Evolutionary conservation across 2,113 vertebrate species (phyloP).

Genomic region (Bufo bufo): DNA sequence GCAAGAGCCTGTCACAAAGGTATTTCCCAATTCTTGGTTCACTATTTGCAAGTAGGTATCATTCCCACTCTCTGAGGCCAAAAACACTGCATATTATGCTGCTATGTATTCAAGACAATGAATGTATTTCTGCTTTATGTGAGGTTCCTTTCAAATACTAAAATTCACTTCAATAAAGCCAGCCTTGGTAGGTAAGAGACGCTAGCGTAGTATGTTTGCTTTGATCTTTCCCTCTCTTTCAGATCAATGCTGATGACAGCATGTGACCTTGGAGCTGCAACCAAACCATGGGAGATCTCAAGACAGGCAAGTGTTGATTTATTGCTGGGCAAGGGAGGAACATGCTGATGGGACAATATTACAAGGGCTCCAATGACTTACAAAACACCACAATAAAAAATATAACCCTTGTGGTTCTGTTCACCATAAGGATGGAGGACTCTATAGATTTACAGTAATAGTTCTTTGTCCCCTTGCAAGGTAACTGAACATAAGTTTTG

Average conservation of each 20-base stretch:
- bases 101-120: not conserved
- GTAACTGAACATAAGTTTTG: not conserved
- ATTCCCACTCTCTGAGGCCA: not conserved
- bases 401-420: constrained; percentile 12
- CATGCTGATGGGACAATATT: constrained; percentile 65
- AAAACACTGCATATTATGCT: not conserved
- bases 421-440: not conserved
- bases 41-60: no score
- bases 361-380: constrained; percentile 68
- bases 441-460: not conserved
- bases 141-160: not conserved
- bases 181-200: not conserved
- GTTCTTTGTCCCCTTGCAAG: not conserved
- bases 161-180: not conserved
- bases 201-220: constrained; percentile 60
- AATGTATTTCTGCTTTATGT: not conserved
- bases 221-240: constrained; percentile 77
- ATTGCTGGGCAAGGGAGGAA: constrained; percentile 71
- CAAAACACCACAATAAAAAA: constrained; percentile 66
- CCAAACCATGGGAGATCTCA: constrained; percentile 99
- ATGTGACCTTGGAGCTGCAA: constrained; percentile 98
- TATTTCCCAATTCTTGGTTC: no score
- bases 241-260: constrained; percentile 99
- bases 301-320: constrained; percentile 91
- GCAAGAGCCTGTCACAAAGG: no score